Evolutionary conservation across 2,888 invertebrate species (phyloP).

Genomic region (Dasypolia templi): DNA sequence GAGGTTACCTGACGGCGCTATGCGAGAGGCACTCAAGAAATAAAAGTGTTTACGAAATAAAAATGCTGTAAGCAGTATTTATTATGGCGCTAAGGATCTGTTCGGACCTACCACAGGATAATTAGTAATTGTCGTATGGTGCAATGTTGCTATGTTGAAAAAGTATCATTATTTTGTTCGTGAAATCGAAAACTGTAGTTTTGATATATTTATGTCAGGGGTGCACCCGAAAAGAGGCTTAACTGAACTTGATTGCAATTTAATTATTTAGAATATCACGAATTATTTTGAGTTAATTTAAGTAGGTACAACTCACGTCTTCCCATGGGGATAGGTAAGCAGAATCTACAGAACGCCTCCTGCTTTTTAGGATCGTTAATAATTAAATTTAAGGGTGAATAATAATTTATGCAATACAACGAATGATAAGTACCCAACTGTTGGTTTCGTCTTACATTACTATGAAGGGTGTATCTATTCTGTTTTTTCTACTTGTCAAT

Average conservation of each 20-base stretch:
- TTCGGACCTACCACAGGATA: conserved; percentile 48
- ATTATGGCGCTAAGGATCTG: conserved; percentile 42
- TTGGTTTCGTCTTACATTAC: conserved; percentile 38
- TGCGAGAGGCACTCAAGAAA: conserved; percentile 60
- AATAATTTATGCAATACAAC: too few species aligned
- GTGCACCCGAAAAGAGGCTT: neutral
- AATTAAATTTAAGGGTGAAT: too few species aligned
- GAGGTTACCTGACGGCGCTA: conserved; percentile 70
- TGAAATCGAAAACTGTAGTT: neutral
- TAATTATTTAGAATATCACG: neutral
- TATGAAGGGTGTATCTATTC: neutral
- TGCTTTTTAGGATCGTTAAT: too few species aligned
- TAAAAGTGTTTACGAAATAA: conserved; percentile 57
- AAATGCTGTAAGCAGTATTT: conserved; percentile 49
- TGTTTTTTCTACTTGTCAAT: conserved; percentile 48
- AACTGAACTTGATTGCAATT: neutral
- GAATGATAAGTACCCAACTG: neutral
- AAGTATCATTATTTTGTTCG: conserved; percentile 3
- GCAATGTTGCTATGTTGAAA: conserved; percentile 26
- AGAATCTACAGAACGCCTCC: too few species aligned
- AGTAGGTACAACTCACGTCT: too few species aligned
- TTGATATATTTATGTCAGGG: neutral
- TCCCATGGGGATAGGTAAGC: too few species aligned
- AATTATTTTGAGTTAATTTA: neutral
- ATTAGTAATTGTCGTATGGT: conserved; percentile 43